These are phyloP conservation scores for Pycnomerus fuliginosus DNA, from an alignment of 2,888 invertebrate species.

Conservation along the genomic window DNA sequence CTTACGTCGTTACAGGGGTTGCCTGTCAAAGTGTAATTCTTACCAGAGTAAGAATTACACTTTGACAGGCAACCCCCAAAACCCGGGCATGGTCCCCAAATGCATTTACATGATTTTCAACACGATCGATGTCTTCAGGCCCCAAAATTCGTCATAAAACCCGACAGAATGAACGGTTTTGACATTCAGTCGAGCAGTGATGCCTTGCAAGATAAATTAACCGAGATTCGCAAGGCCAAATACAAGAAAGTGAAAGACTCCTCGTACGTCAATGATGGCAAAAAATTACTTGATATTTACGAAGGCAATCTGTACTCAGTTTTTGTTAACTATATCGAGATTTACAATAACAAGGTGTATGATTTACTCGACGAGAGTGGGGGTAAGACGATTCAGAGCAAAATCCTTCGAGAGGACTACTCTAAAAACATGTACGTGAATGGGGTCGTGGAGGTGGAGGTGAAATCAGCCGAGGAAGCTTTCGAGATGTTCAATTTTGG, in stretches of 20 bases:
- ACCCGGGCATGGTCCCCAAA: constrained; percentile 86
- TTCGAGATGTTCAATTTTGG: constrained; percentile 87
- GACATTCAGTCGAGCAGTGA: constrained; percentile 87
- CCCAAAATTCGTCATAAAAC: constrained; percentile 87
- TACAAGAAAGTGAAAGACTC: constrained; percentile 32
- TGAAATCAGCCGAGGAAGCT: constrained; percentile 91
- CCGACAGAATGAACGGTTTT: constrained; percentile 92
- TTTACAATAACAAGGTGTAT: constrained; percentile 95
- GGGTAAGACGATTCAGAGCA: constrained; percentile 74
- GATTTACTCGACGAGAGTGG: constrained; percentile 87
- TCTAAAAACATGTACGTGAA: constrained; percentile 92
- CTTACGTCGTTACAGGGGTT: constrained; percentile 97
- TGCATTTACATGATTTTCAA: constrained; percentile 92
- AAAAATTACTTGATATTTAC: constrained; percentile 59
- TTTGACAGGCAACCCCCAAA: constrained; percentile 75
- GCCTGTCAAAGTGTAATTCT: too few species aligned
- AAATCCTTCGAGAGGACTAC: constrained; percentile 85
- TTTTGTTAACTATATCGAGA: constrained; percentile 93
- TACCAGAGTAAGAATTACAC: constrained; percentile 98
- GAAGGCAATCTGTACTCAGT: constrained; percentile 76
- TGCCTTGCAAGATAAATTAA: constrained; percentile 68
- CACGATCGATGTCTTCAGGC: constrained; percentile 80
- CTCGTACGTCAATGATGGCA: constrained; percentile 45
- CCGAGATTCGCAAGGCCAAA: constrained; percentile 33
- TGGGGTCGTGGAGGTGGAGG: constrained; percentile 90